phyloP scores from a whole-genome alignment of 2,797 vertebrate species.

The Spheniscus humboldti region DNA sequence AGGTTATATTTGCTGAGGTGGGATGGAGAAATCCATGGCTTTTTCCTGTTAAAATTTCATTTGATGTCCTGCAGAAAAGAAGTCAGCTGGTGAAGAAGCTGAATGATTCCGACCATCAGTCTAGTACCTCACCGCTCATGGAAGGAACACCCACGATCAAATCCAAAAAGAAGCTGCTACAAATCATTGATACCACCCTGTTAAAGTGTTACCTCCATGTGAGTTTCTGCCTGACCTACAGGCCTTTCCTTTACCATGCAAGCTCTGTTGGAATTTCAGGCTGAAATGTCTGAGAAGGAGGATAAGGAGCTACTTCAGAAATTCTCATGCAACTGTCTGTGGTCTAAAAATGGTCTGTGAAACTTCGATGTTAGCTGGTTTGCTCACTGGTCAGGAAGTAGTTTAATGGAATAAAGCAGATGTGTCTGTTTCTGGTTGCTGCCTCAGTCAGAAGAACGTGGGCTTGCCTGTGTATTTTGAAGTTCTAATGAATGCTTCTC shows the following conservation, averaged over 20 bases:
- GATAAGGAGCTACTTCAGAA: neutral
- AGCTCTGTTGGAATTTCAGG: neutral
- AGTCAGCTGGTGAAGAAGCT: conserved; percentile 95
- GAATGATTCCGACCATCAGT: conserved; percentile 91
- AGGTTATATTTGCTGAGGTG: neutral
- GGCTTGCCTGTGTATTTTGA: neutral
- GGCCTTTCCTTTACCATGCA: neutral
- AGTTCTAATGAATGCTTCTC: neutral
- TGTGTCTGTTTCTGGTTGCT: neutral
- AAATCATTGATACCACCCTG: conserved; percentile 97
- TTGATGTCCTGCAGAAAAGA: conserved; percentile 82
- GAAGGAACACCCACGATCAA: conserved; percentile 97
- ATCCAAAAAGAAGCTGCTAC: conserved; percentile 94
- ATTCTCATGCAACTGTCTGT: neutral
- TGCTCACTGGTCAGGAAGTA: neutral
- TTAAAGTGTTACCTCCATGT: conserved; percentile 98
- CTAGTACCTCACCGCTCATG: conserved; percentile 93
- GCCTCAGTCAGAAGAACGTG: neutral
- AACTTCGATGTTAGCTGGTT: neutral
- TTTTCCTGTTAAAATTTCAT: neutral
- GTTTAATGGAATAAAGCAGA: neutral
- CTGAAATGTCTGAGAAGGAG: neutral
- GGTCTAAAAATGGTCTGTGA: neutral
- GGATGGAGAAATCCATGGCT: neutral
- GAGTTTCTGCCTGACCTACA: conserved; percentile 55